Evolutionary conservation across 2,113 vertebrate genomes (phyloP), one percentile per base, ranked within the genome.

Genomic region (Cololabis saira): DNA sequence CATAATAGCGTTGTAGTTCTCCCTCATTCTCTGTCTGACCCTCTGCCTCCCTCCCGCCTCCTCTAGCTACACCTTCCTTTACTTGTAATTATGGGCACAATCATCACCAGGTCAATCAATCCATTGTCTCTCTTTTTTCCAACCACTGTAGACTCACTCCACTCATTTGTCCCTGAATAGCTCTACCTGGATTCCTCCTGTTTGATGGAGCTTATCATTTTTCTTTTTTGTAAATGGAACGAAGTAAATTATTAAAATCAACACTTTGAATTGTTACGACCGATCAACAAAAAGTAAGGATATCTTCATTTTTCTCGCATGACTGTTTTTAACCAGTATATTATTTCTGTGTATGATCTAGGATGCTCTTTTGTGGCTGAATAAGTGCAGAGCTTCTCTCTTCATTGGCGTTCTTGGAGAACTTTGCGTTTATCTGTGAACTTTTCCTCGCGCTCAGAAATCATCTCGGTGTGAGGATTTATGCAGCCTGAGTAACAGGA

Each of bases 221-320:
- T 27, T 27, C 24, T 33, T 30, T 30, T n/a, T 16, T 47, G 43
- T 7, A 37, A 60, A 55, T 12, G 18, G 58, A 76, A 16, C 16
- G 12, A 19, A 14, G 45, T 3, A 19, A n/a, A 11, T 14, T 12
- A 48, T 15, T n/a, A 17, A 17, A 62, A 59, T 41, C 24, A 65
- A 61, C 53, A 45, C 15, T 59, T 57, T 71, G 75, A 75, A n/a
- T 3, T 55, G 19, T 56, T 69, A 45, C 33, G 27, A 3, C 19
- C 21, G 12, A 54, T 49, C 52, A 12, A 27, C 55, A 12, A 85
- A 4, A 87, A 90, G 87, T 90, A 91, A 90, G 90, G 7, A 47
- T 41, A 24, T 60, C 44, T 27, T 21, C 6, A 12, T 50, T 65
- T 27, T 73, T 3, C 61, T 55, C 48, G 22, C 65, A 58, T 73